Conservation (phyloP, 2,113 vertebrate genomes). For the Melanocharis versteri region DNA sequence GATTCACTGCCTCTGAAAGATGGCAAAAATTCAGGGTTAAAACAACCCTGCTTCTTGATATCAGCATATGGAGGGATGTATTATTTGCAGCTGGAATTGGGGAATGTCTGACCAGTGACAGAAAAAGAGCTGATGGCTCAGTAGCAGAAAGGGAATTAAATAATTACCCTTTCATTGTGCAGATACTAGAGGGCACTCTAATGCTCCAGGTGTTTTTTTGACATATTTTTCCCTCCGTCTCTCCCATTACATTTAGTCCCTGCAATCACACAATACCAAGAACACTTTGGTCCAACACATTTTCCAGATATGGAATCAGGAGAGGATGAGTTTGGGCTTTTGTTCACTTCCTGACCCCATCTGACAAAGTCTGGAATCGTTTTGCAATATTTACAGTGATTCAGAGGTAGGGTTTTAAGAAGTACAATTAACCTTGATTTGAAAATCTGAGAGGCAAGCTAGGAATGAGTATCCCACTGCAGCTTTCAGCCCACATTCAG, state of each 20-base stretch:
- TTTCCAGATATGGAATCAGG: not conserved
- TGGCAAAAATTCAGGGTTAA: not conserved
- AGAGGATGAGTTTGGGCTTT: not conserved
- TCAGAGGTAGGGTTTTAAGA: not conserved
- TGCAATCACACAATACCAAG: not conserved
- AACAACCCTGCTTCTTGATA: not conserved
- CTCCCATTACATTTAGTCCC: not conserved
- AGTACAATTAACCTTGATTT: not conserved
- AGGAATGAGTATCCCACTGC: not conserved
- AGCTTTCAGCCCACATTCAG: not conserved
- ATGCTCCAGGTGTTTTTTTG: not conserved
- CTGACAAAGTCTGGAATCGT: not conserved
- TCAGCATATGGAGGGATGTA: not conserved
- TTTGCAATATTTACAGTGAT: not conserved
- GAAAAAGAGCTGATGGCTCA: not conserved
- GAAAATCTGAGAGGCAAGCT: slow-evolving; percentile 6
- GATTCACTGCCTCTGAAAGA: not conserved
- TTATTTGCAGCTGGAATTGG: not conserved
- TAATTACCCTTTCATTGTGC: not conserved
- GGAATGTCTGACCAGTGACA: not conserved
- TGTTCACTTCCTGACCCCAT: not conserved
- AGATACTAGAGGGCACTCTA: not conserved
- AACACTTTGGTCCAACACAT: not conserved
- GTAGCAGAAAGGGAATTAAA: not conserved
- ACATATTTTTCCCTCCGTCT: not conserved